Base-by-base conservation (phyloP, 2,888 invertebrate genomes). In the Amphimallon solstitiale region DNA sequence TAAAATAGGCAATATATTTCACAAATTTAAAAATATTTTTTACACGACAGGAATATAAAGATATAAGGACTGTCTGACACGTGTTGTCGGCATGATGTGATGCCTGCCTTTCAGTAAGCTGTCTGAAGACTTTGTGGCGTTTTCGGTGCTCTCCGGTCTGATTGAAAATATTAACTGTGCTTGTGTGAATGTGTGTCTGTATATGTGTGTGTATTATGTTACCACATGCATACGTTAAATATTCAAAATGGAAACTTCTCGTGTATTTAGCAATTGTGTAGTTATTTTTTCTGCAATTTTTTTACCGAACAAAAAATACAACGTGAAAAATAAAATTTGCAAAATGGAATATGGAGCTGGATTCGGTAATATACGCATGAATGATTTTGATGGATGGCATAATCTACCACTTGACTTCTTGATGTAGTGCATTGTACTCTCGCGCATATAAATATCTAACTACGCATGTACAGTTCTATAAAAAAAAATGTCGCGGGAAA, bases 381-480 rank as follows among this genome's bases (percentile, higher is more conserved):
- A 74, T 75, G 76, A 76, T 76, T 77, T 77, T 78, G 78, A 77
- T 77, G 73, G 76, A 78, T 78, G 75, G 72, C 68, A 75, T 76
- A 77, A 77, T 77, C 77, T 76, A 75, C 75, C 72, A 75, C 73
- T 66, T 61, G 48, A 54, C 54, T 54, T 54, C 38, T 54, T 54
- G 38, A 38, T 40, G 54, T 38, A 54, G 38, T 54, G 38, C 54
- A 54, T 54, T 54, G 54, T 54, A 54, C 38, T 54, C 38, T 38
- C 54, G 17, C 54, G 12, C 40, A 54, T 21, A 38, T 9, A 9
- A 54, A 54, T 38, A 54, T 40, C 38, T 40, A 38, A 38, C 23
- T 40, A 40, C 9, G 29, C 6, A 29, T 29, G 29, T 40, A 38
- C 38, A 12, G 40, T 21, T 7, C 12, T 3, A 12, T 3, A 38